Conservation (phyloP, 2,888 invertebrate species). For the Noctua fimbriata region DNA sequence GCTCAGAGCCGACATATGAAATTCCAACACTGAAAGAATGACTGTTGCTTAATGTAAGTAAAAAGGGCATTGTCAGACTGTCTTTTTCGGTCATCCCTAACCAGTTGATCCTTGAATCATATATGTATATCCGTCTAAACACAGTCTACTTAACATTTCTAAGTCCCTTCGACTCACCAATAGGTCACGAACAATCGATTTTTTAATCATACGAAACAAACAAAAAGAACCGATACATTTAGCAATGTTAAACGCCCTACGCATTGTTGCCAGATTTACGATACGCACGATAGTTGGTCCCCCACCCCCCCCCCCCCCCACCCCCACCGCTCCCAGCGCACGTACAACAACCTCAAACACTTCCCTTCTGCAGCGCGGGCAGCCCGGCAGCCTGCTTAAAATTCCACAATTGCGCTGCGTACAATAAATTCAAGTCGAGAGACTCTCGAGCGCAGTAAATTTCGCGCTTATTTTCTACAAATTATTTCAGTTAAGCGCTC, state of each 20-base stretch:
- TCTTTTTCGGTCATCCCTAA: background rate
- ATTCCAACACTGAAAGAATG: background rate
- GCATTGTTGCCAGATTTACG: conserved; percentile 55
- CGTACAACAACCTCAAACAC: conserved; percentile 64
- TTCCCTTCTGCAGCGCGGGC: conserved; percentile 78
- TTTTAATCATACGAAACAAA: conserved; percentile 7
- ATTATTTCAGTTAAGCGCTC: conserved; percentile 81
- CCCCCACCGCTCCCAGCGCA: conserved; percentile 11
- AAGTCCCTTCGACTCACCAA: background rate
- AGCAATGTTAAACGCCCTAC: conserved; percentile 25
- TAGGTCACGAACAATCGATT: background rate
- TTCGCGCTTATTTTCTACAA: conserved; percentile 84
- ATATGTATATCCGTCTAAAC: background rate
- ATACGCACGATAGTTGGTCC: conserved; percentile 57
- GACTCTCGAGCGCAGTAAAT: conserved; percentile 81
- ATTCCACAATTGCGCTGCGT: conserved; percentile 85
- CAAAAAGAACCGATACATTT: conserved; percentile 5
- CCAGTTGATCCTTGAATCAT: background rate
- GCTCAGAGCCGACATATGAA: background rate
- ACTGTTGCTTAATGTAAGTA: background rate
- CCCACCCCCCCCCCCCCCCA: background rate
- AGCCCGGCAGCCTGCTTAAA: conserved; percentile 81
- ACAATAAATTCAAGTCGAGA: conserved; percentile 84
- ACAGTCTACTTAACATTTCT: background rate
- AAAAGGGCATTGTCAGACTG: background rate